Evolutionary conservation across 2,113 vertebrate species (phyloP), one percentile per base, ranked within the genome.

Genomic region (Xiphophorus couchianus): DNA sequence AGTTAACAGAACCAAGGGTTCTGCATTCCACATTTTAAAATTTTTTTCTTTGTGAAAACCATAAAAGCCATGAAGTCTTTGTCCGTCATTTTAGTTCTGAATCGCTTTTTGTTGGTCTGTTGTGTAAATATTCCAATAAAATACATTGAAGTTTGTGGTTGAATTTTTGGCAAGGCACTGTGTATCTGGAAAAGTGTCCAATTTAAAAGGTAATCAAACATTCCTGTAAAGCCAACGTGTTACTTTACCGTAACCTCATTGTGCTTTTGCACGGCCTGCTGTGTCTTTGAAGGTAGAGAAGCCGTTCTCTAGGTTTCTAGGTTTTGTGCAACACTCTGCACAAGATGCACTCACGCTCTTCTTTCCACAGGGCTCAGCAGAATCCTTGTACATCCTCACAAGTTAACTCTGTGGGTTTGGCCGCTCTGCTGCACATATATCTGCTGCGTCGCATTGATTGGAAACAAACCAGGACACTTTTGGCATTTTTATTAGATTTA

Each of bases 291-390:
- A 30, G 7, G 27, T 71, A 51, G 19, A 31, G 27, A 72, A 66
- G 51, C 19, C 22, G 33, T 33, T 15, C 28, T 62, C 3, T 35
- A 11, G 70, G 78, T 77, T 51, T 64, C 68, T 75, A 33, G 12
- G 72, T 4, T 15, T 1, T 66, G 31, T 25, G 15, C 63, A 29
- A 15, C 51, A 33, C 67, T 69, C 29, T 54, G 62, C 2, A 9
- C 15, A 19, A 63, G 42, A 73, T 31, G 61, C 61, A 17, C 29
- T 58, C 65, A 10, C 30, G 42, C 78, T 84, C 58, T 4, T 51
- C 66, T 87, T 77, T 89, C 78, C 81, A 74, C 74, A 37, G 3
- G 63, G 77, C 82, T 87, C 85, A 84, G 85, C 85, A 87, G 70
- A 81, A 77, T 69, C 73, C 0, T n/a, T 28, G 25, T 62, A 63